Base-by-base conservation (phyloP, 2,113 vertebrate genomes). In the Serinus canaria region DNA sequence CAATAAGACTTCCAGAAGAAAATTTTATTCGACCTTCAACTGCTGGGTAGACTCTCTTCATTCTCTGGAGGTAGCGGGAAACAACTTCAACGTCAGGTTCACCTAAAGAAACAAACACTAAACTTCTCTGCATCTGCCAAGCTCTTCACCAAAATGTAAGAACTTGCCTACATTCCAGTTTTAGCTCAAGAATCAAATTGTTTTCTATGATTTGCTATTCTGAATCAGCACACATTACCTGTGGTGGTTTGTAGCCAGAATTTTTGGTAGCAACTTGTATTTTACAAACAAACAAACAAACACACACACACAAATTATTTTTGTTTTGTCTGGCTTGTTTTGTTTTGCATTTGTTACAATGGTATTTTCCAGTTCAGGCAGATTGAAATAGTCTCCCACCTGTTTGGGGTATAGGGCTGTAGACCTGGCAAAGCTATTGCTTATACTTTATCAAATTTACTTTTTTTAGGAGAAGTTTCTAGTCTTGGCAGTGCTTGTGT, bases 11-110 rank as follows among this genome's bases (percentile, higher is more conserved):
- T 73, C 92, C 97, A 53, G 95, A 96, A 80, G 96, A 97, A 97
- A 99, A 96, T 46, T 76, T 98, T 82, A 99, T 98, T 56, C 99
- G 98, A 52, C 98, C 99, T 96, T 99, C 99, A 22, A 99, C 94
- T 24, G 97, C 96, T 37, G 99, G 98, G 91, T 98, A 99, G 87
- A 99, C 96, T 55, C 85, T 97, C 95, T 97, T 91, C 94, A 98
- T 98, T 89, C 98, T 97, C 24, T 49, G 19, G 89, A 99, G 98
- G 96, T 99, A 99, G 56, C 77, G 91, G 31, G 98, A 96, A 88
- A 99, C 87, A 9, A 99, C 98, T 0, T 97, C 95, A 53, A 98
- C 77, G 90, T 99, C 99, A 73, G 98, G 90, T 74, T 99, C 97
- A 67, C 99, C 99, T 99, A 16, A 50, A 76, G 11, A 96, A 90